phyloP scores from a whole-genome alignment of 2,113 vertebrate genomes.

The Pitta sordida region DNA sequence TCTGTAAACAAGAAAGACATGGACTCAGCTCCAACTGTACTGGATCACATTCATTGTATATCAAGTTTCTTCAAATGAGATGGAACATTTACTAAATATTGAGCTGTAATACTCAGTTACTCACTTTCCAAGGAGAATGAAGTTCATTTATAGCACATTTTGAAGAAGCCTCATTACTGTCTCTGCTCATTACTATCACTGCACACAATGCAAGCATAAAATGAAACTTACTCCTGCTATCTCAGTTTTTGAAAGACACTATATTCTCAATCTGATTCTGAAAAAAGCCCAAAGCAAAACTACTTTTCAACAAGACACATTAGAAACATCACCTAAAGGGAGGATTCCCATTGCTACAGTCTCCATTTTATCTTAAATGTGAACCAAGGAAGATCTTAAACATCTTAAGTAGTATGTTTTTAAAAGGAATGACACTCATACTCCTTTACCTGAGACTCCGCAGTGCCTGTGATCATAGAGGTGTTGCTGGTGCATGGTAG shows the following conservation, averaged over 20 bases:
- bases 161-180: too few relatives aligned
- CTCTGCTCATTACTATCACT: neutral
- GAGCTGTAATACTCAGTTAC: neutral
- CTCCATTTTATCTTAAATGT: neutral
- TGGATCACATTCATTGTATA: neutral
- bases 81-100: neutral
- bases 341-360: neutral
- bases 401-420: neutral
- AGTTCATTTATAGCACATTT: neutral
- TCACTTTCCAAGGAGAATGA: neutral
- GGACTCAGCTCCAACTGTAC: neutral
- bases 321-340: neutral
- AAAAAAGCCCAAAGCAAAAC: neutral
- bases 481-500: conserved; percentile 84
- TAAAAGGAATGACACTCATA: neutral
- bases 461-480: conserved; percentile 87
- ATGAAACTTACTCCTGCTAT: neutral
- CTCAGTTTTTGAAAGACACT: neutral
- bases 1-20: fast-evolving
- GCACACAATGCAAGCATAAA: neutral
- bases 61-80: neutral
- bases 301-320: neutral
- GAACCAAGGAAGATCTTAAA: neutral
- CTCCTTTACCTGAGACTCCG: conserved; percentile 90
- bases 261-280: neutral